Evolutionary conservation across 2,797 vertebrate genomes (phyloP), one percentile per base, ranked within the genome.

Genomic region (Acipenser oxyrinchus): DNA sequence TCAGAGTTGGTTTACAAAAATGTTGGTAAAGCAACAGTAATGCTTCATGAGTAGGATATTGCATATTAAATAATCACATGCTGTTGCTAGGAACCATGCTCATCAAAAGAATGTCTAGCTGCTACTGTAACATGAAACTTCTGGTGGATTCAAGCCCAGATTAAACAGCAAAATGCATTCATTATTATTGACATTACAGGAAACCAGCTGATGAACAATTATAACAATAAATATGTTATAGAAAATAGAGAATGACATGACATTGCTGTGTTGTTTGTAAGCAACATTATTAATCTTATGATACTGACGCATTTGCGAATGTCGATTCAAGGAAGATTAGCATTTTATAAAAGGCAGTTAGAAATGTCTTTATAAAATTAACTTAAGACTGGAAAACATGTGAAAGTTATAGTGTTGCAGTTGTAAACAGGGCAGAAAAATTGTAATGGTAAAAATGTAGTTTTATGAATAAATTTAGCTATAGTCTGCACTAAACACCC

Each of bases 221-320:
- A 75, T 75, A 55, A 78, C 12, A 11, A 84, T 83, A 84, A 88
- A 85, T 82, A 82, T 65, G 10, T 60, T n/a, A n/a, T n/a, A n/a
- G n/a, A n/a, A 88, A 88, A 89, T 90, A 89, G 72, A 76, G 59
- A 70, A 71, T 65, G 69, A 72, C 71, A 80, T 80, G 83, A 79
- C 79, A 83, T 79, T 68, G 82, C 84, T 82, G 81, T 78, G 78
- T 80, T 89, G 89, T 83, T 79, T 90, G 83, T 87, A 87, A 86
- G 75, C 75, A 67, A 69, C 69, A 69, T 88, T 89, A 87, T 89
- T 83, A 84, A 86, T 87, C 77, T 80, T 74, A 79, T 84, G 70
- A 65, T 74, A 77, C 76, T 83, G 86, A 89, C 84, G 84, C 77
- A 72, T 78, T 67, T 1, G 13, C n/a, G n/a, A n/a, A 37, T 37